These are phyloP conservation scores for Ypsolopha sequella DNA, from an alignment of 2,888 invertebrate genomes.

Conservation along the genomic window DNA sequence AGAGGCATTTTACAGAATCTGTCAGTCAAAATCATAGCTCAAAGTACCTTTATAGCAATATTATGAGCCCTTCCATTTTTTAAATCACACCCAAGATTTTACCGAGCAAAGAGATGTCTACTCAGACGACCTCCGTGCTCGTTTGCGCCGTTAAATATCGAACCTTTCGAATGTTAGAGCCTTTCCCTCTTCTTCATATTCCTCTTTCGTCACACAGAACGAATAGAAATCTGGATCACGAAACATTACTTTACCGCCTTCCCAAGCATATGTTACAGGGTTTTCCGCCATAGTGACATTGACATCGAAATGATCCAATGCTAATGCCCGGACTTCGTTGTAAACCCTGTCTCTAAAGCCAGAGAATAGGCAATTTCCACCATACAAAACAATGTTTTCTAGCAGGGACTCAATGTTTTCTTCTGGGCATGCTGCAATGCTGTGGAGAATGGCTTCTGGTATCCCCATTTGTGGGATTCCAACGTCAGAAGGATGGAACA, in stretches of 20 bases:
- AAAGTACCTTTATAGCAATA: no score
- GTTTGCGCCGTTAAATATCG: conserved; percentile 60
- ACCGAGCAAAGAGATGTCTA: conserved; percentile 13
- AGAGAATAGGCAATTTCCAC: conserved; percentile 83
- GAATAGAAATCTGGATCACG: conserved; percentile 80
- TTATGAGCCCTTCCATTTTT: no score
- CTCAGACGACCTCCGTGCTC: conserved; percentile 43
- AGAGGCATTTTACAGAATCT: no score
- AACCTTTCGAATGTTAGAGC: conserved; percentile 67
- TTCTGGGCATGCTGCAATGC: conserved; percentile 80
- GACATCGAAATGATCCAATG: conserved; percentile 83
- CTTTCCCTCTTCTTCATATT: conserved; percentile 91
- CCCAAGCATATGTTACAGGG: conserved; percentile 89
- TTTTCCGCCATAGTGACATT: conserved; percentile 74
- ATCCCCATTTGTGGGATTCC: conserved; percentile 94
- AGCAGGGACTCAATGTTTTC: conserved; percentile 82
- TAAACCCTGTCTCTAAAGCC: conserved; percentile 80
- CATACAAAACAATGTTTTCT: conserved; percentile 87
- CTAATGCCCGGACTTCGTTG: conserved; percentile 81
- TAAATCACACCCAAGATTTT: no score
- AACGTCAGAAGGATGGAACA: conserved; percentile 95
- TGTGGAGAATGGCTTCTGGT: conserved; percentile 86
- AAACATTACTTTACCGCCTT: conserved; percentile 84
- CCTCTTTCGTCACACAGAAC: conserved; percentile 81
- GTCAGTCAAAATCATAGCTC: no score